Evolutionary conservation across 2,797 vertebrate species (phyloP).

Genomic region (Gymnoscopelus braueri): DNA sequence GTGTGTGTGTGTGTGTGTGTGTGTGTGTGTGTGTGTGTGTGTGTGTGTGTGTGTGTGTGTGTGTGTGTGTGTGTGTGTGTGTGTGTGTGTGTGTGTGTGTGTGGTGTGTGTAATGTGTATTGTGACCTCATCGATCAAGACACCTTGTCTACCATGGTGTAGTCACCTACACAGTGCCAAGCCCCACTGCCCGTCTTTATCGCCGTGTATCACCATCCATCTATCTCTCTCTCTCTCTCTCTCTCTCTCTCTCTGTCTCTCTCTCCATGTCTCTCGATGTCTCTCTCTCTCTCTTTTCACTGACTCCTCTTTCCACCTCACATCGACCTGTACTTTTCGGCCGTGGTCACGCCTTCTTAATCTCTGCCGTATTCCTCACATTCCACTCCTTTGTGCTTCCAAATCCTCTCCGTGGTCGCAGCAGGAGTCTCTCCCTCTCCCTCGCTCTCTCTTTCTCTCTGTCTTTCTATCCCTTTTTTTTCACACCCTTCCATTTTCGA

Average conservation of each 20-base stretch:
- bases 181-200: conserved; percentile 66
- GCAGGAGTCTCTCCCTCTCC: conserved; percentile 20
- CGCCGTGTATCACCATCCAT: conserved; percentile 60
- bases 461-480: conserved; percentile 16
- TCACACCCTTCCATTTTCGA: conserved; percentile 60
- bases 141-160: conserved; percentile 64
- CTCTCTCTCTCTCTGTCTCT: not conserved
- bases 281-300: conserved; percentile 4
- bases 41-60: conserved; percentile 14
- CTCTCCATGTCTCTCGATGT: conserved; percentile 7
- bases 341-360: conserved; percentile 48
- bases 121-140: conserved; percentile 77
- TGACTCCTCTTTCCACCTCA: conserved; percentile 24
- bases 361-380: conserved; percentile 38
- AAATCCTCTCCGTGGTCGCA: conserved; percentile 47
- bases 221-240: conserved; percentile 41
- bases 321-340: conserved; percentile 46
- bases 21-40: conserved; percentile 17
- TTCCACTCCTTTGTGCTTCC: conserved; percentile 29
- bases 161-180: conserved; percentile 70
- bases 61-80: conserved; percentile 6
- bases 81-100: not conserved
- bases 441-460: conserved; percentile 22
- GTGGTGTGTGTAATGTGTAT: no score
- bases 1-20: not conserved